Evolutionary conservation across 1,140 invertebrate species (phyloP).

Genomic region (Drosophila trapezifrons): DNA sequence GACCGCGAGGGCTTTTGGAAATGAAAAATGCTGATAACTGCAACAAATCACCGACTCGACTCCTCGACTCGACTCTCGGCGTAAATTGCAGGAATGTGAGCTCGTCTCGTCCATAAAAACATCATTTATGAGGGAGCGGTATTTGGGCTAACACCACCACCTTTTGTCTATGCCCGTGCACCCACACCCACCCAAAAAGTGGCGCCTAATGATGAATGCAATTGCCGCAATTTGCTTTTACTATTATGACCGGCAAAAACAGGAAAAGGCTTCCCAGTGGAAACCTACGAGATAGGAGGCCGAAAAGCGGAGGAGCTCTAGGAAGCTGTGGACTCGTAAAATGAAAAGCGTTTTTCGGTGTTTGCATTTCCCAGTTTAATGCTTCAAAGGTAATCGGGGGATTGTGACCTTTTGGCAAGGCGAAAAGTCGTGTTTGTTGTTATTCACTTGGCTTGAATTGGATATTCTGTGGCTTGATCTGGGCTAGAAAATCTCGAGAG

Average conservation of each 20-base stretch:
- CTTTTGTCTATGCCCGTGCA: slow-evolving; percentile 27
- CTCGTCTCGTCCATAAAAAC: slow-evolving; percentile 75
- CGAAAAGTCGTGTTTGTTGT: slow-evolving; percentile 48
- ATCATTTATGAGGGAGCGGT: slow-evolving; percentile 61
- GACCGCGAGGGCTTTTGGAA: slow-evolving; percentile 61
- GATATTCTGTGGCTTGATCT: slow-evolving; percentile 7
- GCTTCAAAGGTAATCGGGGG: slow-evolving; percentile 19
- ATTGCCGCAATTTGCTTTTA: slow-evolving; percentile 75
- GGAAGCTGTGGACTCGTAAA: slow-evolving; percentile 50
- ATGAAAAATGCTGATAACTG: slow-evolving; percentile 81
- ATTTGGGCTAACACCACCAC: slow-evolving; percentile 32
- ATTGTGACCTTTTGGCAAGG: slow-evolving; percentile 44
- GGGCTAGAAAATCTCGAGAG: neutral
- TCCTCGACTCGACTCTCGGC: slow-evolving; percentile 25
- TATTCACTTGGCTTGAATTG: slow-evolving; percentile 11
- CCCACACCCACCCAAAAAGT: slow-evolving; percentile 39
- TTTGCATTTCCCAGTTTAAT: slow-evolving; percentile 61
- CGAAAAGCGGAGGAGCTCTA: neutral
- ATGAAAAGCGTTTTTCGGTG: slow-evolving; percentile 59
- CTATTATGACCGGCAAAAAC: slow-evolving; percentile 55
- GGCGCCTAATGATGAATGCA: slow-evolving; percentile 73
- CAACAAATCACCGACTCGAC: slow-evolving; percentile 68
- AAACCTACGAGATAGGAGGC: slow-evolving; percentile 5
- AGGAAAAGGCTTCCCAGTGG: slow-evolving; percentile 34
- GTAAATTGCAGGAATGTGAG: slow-evolving; percentile 68